These are phyloP conservation scores for Chionomys nivalis DNA, from an alignment of 2,113 vertebrate genomes.

Conservation along the genomic window DNA sequence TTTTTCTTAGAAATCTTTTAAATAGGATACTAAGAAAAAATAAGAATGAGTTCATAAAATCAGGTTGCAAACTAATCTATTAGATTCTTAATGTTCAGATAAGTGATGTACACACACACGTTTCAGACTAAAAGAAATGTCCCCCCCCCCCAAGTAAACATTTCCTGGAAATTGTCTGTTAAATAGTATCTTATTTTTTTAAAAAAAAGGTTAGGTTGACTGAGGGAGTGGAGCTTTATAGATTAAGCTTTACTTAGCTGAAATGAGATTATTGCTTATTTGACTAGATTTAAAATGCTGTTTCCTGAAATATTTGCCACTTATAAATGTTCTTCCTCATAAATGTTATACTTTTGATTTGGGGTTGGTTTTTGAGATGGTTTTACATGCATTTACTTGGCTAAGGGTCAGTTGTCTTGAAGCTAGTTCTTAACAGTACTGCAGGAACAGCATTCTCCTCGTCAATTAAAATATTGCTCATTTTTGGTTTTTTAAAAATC, in stretches of 20 bases:
- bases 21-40: conserved; percentile 1
- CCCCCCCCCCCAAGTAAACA: neutral
- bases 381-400: neutral
- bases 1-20: conserved; percentile 3
- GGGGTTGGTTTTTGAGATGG: neutral
- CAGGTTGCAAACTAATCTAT: conserved; percentile 12
- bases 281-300: neutral
- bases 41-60: conserved; percentile 34
- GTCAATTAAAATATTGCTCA: conserved; percentile 45
- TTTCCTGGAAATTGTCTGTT: conserved; percentile 13
- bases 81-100: neutral
- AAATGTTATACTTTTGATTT: conserved; percentile 36
- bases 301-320: conserved; percentile 46
- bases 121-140: neutral
- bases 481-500: conserved; percentile 62
- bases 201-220: neutral
- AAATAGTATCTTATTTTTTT: neutral
- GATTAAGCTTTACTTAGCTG: conserved; percentile 31
- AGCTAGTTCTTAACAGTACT: neutral
- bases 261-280: conserved; percentile 14
- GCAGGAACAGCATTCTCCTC: neutral
- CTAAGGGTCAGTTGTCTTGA: conserved; percentile 20
- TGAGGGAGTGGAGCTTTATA: neutral
- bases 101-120: neutral
- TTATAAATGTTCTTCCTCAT: conserved; percentile 36